phyloP scores from a whole-genome alignment of 2,888 invertebrate species.

The Boloria euphrosyne region DNA sequence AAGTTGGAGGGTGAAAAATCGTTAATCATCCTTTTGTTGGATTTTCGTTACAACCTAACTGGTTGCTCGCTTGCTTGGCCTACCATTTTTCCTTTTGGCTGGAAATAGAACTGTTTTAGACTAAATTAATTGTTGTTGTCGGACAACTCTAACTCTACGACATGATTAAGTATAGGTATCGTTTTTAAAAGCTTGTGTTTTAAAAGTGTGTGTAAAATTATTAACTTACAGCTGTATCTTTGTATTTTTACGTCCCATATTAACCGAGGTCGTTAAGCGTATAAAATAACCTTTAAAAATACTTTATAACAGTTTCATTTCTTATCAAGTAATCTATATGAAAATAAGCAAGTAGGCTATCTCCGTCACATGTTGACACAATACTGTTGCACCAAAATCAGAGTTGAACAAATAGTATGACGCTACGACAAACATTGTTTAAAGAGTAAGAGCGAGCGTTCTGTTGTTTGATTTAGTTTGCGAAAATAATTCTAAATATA shows the following conservation, averaged over 20 bases:
- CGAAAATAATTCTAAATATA: not conserved
- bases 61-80: conserved; percentile 80
- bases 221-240: too few relatives aligned
- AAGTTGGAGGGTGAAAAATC: conserved; percentile 77
- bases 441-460: conserved; percentile 13
- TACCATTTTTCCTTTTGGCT: conserved; percentile 77
- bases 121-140: conserved; percentile 79
- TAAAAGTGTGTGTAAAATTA: too few relatives aligned
- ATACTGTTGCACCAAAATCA: conserved; percentile 63
- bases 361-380: conserved; percentile 57
- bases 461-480: conserved; percentile 2
- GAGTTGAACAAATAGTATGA: conserved; percentile 65
- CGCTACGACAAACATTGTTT: conserved; percentile 53
- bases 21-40: conserved; percentile 82
- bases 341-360: conserved; percentile 62
- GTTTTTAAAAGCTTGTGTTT: conserved; percentile 1
- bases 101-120: conserved; percentile 68
- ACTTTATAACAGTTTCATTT: not conserved
- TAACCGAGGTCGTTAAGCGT: too few relatives aligned
- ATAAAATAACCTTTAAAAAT: not conserved
- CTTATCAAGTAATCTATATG: conserved; percentile 2
- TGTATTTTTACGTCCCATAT: too few relatives aligned
- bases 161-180: conserved; percentile 26
- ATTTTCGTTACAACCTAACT: conserved; percentile 82
- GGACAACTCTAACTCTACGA: conserved; percentile 41